phyloP scores from a whole-genome alignment of 2,888 invertebrate species.

The Noctuana brunneofusca region DNA sequence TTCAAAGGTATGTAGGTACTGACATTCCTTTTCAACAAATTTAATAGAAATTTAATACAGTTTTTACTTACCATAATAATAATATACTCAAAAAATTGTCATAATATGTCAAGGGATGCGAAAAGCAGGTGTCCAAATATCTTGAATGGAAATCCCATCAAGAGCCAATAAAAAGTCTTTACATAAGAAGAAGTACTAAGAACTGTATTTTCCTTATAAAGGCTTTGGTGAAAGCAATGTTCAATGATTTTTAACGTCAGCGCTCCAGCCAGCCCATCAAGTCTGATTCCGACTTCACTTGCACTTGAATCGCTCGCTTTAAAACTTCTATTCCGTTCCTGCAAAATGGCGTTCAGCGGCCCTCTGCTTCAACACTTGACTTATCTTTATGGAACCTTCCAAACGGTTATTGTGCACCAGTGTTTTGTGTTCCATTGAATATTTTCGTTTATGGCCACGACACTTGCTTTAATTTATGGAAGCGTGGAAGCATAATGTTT shows the following conservation, averaged over 20 bases:
- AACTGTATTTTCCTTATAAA: too few species aligned
- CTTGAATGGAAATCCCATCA: too few species aligned
- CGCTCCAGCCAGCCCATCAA: neutral
- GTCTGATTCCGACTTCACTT: constrained; percentile 4
- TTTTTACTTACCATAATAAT: too few species aligned
- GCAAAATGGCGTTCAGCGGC: constrained; percentile 18
- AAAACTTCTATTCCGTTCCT: constrained; percentile 20
- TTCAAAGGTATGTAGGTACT: too few species aligned
- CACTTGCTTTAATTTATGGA: constrained; percentile 14
- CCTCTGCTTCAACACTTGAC: constrained; percentile 19
- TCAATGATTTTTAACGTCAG: neutral
- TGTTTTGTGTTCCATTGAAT: constrained; percentile 29
- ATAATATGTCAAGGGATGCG: too few species aligned
- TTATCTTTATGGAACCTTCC: constrained; percentile 33
- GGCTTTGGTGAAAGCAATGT: neutral
- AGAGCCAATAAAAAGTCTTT: too few species aligned
- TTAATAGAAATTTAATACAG: too few species aligned
- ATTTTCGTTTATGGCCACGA: constrained; percentile 24
- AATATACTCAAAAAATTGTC: too few species aligned
- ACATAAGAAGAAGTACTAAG: too few species aligned
- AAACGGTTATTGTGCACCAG: constrained; percentile 29
- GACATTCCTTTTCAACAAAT: too few species aligned
- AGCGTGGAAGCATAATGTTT: constrained; percentile 11
- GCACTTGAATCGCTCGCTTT: constrained; percentile 15
- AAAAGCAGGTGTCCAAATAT: too few species aligned